Evolutionary conservation across 1,140 invertebrate genomes (phyloP), one percentile per base, ranked within the genome.

Genomic region (Lordiphosa stackelbergi): DNA sequence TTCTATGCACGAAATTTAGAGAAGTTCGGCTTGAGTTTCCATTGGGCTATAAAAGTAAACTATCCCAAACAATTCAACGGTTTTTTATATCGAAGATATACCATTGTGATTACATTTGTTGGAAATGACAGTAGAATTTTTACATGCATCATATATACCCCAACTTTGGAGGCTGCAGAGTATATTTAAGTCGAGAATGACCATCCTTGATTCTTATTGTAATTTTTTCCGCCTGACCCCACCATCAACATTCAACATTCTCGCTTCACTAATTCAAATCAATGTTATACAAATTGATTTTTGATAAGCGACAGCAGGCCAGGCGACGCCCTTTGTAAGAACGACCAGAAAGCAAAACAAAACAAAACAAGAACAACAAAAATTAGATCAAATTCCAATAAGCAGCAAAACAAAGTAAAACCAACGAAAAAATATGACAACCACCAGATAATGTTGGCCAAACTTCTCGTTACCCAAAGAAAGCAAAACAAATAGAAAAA

Each of bases 261-360:
- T 55, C 56, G 53, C 65, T 60, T 19, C 43, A 66, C 31, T 59
- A 49, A 41, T 49, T 47, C 36, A 56, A 59, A 42, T 69, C 45
- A 55, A 66, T 78, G 45, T 31, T 57, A 42, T 31, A 48, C 57
- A 79, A 79, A 79, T 79, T 75, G 62, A 81, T 71, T 64, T 81
- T 75, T 68, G 66, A 83, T 81, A 64, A 63, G 57, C 55, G 53
- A 66, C 16, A 28, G 37, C 38, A 41, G 55, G 31, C 31, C 45
- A 58, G 62, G 22, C 55, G 43, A 34, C 43, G 55, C 16, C 36
- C 59, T 7, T 9, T 13, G 10, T n/a, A n/a, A 11, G 11, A 11
- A 22, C 13, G 12, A 6, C 34, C 22, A 4, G 8, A 35, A 16
- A 47, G 13, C 22, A 36, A 36, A 36, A 57, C 43, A 8, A 36